These are phyloP conservation scores for Nezara viridula DNA, from an alignment of 2,888 invertebrate species.

Conservation along the genomic window DNA sequence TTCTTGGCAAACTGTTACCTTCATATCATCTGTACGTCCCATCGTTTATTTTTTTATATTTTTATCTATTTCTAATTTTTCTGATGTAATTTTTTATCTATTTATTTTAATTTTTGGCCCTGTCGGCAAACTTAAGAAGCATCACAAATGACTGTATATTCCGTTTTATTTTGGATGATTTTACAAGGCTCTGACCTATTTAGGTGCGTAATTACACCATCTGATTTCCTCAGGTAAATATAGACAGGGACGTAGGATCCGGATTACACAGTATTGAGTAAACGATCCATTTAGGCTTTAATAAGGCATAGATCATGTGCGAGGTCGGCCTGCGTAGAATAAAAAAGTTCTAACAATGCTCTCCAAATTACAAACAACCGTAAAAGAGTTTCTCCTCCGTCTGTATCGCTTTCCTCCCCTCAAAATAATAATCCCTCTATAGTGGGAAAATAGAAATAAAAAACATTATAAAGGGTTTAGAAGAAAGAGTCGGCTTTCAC, in stretches of 20 bases:
- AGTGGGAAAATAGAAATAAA: constrained; percentile 48
- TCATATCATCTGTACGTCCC: too few relatives aligned
- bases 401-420: constrained; percentile 26
- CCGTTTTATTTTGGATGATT: too few relatives aligned
- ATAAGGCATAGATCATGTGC: constrained; percentile 47
- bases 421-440: constrained; percentile 42
- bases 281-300: constrained; percentile 11
- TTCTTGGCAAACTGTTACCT: too few relatives aligned
- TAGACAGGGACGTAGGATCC: too few relatives aligned
- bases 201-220: background rate
- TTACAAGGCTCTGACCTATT: background rate
- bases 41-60: too few relatives aligned
- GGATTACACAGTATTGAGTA: background rate
- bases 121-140: too few relatives aligned
- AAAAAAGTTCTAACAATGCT: constrained; percentile 37
- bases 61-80: too few relatives aligned
- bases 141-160: too few relatives aligned
- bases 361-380: constrained; percentile 46
- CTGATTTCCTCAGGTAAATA: background rate
- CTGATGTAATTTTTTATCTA: too few relatives aligned
- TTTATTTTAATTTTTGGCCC: too few relatives aligned
- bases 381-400: constrained; percentile 35
- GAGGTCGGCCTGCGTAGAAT: background rate
- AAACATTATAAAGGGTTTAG: constrained; percentile 41
- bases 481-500: constrained; percentile 37